A percentile compares a stretch with the other conserved stretches of the same genome.
Evolutionary conservation across 2,113 vertebrate species (phyloP).

Genomic region (Catharus minimus): DNA sequence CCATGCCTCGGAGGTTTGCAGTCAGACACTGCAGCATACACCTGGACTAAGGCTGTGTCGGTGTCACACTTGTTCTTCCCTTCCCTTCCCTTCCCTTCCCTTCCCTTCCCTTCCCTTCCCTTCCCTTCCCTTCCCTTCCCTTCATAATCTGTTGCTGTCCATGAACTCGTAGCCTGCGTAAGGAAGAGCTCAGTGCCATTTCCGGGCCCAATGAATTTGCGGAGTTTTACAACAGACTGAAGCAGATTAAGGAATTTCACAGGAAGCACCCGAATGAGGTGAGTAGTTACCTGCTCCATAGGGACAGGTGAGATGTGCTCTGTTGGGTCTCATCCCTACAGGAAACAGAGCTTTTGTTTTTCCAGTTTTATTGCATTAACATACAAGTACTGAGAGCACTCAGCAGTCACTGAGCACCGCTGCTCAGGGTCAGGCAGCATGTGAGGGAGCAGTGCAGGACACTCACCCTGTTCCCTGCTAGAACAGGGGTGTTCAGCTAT

Average conservation of each 20-base stretch:
- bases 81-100: neutral
- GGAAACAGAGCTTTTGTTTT: neutral
- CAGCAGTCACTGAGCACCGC: neutral
- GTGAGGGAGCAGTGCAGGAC: neutral
- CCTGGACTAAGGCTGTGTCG: fast-evolving
- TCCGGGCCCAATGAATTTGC: slow-evolving; percentile 97
- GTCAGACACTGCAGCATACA: neutral
- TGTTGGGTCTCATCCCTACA: neutral
- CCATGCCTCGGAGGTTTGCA: fast-evolving
- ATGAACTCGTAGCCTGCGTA: slow-evolving; percentile 78
- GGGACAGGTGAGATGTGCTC: neutral
- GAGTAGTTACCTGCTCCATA: fast-evolving
- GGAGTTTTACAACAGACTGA: slow-evolving; percentile 96
- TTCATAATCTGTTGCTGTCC: neutral
- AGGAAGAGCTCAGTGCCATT: slow-evolving; percentile 93
- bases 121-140: neutral
- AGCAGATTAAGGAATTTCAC: slow-evolving; percentile 98
- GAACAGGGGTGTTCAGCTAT: neutral
- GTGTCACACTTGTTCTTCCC: fast-evolving
- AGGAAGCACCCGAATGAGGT: slow-evolving; percentile 97
- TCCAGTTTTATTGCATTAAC: neutral
- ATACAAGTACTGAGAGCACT: neutral
- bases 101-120: neutral
- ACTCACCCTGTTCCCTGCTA: neutral
- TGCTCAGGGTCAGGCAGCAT: neutral